phyloP scores from a whole-genome alignment of 1,140 invertebrate species.

The Lethrus apterus region DNA sequence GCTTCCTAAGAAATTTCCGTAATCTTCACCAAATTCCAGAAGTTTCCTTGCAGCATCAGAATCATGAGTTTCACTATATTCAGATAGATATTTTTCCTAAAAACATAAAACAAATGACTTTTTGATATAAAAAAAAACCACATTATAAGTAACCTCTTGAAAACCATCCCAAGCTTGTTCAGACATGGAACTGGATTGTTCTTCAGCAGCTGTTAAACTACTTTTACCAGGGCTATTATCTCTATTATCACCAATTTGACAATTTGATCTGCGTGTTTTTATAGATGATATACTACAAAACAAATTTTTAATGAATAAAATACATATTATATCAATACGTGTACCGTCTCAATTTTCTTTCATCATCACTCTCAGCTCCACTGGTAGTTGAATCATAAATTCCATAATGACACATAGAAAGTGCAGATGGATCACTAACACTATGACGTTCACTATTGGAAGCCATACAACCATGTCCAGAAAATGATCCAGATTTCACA shows the following conservation, averaged over 20 bases:
- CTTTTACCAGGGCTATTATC: constrained; percentile 33
- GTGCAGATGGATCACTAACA: constrained; percentile 52
- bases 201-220: constrained; percentile 42
- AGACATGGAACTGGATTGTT: constrained; percentile 70
- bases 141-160: constrained; percentile 44
- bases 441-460: constrained; percentile 48
- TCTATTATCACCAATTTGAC: constrained; percentile 24
- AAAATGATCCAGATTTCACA: constrained; percentile 62
- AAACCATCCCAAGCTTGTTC: constrained; percentile 82
- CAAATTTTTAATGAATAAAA: neutral
- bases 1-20: constrained; percentile 78
- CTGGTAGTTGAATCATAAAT: constrained; percentile 37
- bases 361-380: constrained; percentile 35
- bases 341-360: constrained; percentile 31
- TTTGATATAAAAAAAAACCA: constrained; percentile 1
- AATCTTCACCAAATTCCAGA: constrained; percentile 85
- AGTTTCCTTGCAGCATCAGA: constrained; percentile 73
- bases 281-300: neutral
- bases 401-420: constrained; percentile 19
- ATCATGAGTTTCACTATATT: constrained; percentile 85
- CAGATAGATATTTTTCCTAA: constrained; percentile 85
- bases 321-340: neutral
- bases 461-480: constrained; percentile 50
- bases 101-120: constrained; percentile 34
- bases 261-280: constrained; percentile 8